These are phyloP conservation scores for Tenthredo notha DNA, from an alignment of 2,888 invertebrate species.

Conservation along the genomic window DNA sequence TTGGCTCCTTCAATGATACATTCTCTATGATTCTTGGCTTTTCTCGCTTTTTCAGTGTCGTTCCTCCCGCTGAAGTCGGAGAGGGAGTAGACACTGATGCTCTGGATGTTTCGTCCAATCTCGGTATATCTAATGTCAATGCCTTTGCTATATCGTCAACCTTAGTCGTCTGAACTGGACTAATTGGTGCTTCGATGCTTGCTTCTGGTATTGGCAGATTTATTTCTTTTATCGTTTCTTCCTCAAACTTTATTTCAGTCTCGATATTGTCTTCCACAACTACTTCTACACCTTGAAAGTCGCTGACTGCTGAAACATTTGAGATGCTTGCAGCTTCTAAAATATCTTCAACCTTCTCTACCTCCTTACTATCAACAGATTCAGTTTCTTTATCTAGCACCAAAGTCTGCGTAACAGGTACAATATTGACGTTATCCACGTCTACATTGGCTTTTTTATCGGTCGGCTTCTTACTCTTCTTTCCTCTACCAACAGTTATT, in stretches of 20 bases:
- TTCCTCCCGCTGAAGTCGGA: constrained; percentile 63
- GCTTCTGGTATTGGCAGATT: constrained; percentile 48
- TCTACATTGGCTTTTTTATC: constrained; percentile 61
- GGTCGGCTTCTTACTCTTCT: constrained; percentile 59
- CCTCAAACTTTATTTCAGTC: constrained; percentile 59
- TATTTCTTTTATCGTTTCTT: constrained; percentile 50
- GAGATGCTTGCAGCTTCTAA: constrained; percentile 58
- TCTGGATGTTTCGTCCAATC: constrained; percentile 65
- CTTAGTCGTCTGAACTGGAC: constrained; percentile 51
- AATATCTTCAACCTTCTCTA: constrained; percentile 53
- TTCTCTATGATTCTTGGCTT: constrained; percentile 76
- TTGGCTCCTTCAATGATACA: constrained; percentile 73
- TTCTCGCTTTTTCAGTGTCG: constrained; percentile 76
- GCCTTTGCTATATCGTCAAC: constrained; percentile 60
- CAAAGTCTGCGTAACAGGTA: constrained; percentile 28
- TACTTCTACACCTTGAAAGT: constrained; percentile 66
- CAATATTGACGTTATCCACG: constrained; percentile 52
- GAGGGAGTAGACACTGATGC: constrained; percentile 63
- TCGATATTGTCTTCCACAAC: constrained; percentile 64
- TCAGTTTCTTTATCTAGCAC: constrained; percentile 13
- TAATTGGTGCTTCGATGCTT: constrained; percentile 22
- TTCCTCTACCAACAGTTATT: constrained; percentile 57
- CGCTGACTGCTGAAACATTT: constrained; percentile 61
- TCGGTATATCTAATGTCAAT: constrained; percentile 64
- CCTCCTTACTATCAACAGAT: constrained; percentile 9